Evolutionary conservation across 2,797 vertebrate species (phyloP).

Genomic region (Chanos chanos): DNA sequence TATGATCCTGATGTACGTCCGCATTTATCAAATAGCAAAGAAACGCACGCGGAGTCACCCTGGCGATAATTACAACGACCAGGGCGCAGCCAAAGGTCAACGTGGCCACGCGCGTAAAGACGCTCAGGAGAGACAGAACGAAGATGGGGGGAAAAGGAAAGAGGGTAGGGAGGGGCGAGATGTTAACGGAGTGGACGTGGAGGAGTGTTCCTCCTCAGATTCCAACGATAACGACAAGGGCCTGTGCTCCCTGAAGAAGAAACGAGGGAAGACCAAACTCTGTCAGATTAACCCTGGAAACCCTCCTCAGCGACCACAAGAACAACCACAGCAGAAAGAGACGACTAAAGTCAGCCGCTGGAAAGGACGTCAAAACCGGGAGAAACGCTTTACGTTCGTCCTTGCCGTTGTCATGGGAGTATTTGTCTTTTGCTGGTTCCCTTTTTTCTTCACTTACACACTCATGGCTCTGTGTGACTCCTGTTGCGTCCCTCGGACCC

Average conservation of each 20-base stretch:
- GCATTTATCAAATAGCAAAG: too few species aligned
- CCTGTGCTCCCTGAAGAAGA: conserved; percentile 63
- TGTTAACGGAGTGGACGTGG: conserved; percentile 72
- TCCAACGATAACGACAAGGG: conserved; percentile 68
- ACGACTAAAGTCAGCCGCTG: conserved; percentile 77
- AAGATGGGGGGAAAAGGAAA: conserved; percentile 9
- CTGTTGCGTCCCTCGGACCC: conserved; percentile 74
- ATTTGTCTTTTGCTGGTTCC: too few species aligned
- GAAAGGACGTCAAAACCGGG: conserved; percentile 80
- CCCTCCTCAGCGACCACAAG: conserved; percentile 60
- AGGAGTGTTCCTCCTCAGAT: conserved; percentile 86
- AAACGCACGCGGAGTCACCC: conserved; percentile 92
- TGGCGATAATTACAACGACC: too few species aligned
- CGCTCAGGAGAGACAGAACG: conserved; percentile 53
- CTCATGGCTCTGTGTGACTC: conserved; percentile 75
- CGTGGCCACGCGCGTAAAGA: conserved; percentile 63
- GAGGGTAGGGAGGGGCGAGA: conserved; percentile 51
- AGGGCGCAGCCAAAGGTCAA: conserved; percentile 25
- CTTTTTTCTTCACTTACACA: too few species aligned
- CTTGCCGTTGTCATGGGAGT: too few species aligned
- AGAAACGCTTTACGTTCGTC: too few species aligned
- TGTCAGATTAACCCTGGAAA: conserved; percentile 78
- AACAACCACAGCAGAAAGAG: conserved; percentile 62
- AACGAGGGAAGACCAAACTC: conserved; percentile 66
- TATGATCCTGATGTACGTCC: too few species aligned